Base-by-base conservation (phyloP, 2,888 invertebrate species). In the Choreutis nemorana region DNA sequence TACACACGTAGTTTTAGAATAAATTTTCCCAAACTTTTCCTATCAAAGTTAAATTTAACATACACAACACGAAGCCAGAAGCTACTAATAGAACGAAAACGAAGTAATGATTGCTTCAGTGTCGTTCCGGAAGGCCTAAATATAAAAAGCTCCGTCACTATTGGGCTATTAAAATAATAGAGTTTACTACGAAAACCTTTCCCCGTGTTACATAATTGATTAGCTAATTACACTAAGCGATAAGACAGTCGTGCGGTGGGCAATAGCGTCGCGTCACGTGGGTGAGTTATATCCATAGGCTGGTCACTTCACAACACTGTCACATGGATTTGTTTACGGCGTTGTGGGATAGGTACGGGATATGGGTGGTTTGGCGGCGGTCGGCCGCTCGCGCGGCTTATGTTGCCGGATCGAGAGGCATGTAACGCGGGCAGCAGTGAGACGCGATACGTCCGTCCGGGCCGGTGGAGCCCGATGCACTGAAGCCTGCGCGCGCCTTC, bases 401-500 rank as follows among this genome's bases (percentile, higher is more conserved):
- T 54, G 59, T 48, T 42, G n/a, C n/a, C 45, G 47, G 42, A 26
- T 26, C 36, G 45, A 38, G 50, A 36, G 49, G 45, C 62, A 55
- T 57, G 38, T 49, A 53, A 47, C 48, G 49, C 45, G 44, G 42
- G 14, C 15, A 21, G 24, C 21, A 26, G n/a, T n/a, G n/a, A n/a
- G n/a, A n/a, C n/a, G 32, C 42, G 48, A 61, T 55, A 55, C 67
- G 66, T 50, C 61, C 61, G 55, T 46, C 53, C 56, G 52, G 57
- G 58, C 47, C 52, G 51, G 48, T 42, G 43, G 48, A 55, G 48
- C 45, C 54, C 54, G 54, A 44, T 55, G 60, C 59, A 68, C 66
- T 66, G 59, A 41, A 52, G 58, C 11, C 13, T 59, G 61, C 57
- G 61, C 66, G 63, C 64, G 59, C 56, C 51, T 58, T 56, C 57